A percentile compares a stretch with the other conserved stretches of the same genome.
These are phyloP conservation scores for Apogon hyalosoma DNA, from an alignment of 2,797 vertebrate genomes.

Conservation along the genomic window DNA sequence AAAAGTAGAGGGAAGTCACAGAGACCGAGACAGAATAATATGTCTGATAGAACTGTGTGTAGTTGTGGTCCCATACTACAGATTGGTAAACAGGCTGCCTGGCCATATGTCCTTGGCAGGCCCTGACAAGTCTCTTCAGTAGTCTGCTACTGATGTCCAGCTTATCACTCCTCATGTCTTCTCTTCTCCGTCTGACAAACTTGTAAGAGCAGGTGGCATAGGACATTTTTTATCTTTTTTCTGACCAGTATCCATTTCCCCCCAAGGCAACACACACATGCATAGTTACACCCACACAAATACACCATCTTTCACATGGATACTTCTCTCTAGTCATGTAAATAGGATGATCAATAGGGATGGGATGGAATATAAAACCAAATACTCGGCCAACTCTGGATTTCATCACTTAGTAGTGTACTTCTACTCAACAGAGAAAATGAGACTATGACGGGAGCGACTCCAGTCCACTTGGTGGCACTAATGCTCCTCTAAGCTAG, in stretches of 20 bases:
- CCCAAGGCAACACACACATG: slow-evolving; percentile 18
- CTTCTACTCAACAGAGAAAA: too few species aligned
- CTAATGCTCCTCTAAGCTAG: too few species aligned
- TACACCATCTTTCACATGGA: not conserved
- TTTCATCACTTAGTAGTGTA: too few species aligned
- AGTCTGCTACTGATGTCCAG: slow-evolving; percentile 53
- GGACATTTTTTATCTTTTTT: slow-evolving; percentile 5
- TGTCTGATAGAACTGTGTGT: slow-evolving; percentile 48
- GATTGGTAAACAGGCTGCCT: slow-evolving; percentile 70
- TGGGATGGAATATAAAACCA: too few species aligned
- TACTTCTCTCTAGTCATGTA: slow-evolving; percentile 6
- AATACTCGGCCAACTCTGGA: too few species aligned
- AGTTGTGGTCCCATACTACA: slow-evolving; percentile 54
- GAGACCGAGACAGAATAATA: slow-evolving; percentile 60
- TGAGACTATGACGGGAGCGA: too few species aligned
- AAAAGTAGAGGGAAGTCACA: slow-evolving; percentile 41
- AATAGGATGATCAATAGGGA: not conserved
- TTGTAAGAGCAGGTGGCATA: slow-evolving; percentile 30
- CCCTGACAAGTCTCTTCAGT: slow-evolving; percentile 58
- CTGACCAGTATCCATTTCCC: slow-evolving; percentile 1
- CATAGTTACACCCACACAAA: slow-evolving; percentile 15
- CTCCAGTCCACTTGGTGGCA: too few species aligned
- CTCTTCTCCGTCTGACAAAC: slow-evolving; percentile 19
- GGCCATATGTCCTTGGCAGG: slow-evolving; percentile 72
- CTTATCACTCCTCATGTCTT: slow-evolving; percentile 46